These are phyloP conservation scores for Laticauda laticaudata DNA, from an alignment of 2,113 vertebrate genomes.

Conservation along the genomic window DNA sequence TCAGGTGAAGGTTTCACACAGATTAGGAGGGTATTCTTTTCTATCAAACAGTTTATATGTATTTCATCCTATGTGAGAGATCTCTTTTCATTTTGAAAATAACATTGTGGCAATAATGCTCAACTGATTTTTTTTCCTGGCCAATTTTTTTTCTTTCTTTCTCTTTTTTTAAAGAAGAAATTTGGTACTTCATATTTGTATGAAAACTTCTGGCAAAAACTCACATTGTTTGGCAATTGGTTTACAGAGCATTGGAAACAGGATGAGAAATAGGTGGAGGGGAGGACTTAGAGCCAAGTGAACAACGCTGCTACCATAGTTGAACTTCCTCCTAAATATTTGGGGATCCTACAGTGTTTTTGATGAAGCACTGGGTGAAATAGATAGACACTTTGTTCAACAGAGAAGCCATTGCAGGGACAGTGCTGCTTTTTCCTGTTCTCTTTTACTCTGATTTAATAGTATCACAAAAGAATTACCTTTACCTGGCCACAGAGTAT, in stretches of 20 bases:
- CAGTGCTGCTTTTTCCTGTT: not conserved
- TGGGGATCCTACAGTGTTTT: not conserved
- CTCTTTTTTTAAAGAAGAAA: not conserved
- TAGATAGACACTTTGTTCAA: not conserved
- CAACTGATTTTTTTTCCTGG: not conserved
- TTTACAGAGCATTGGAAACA: not conserved
- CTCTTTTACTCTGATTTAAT: not conserved
- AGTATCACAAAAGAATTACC: not conserved
- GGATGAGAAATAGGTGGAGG: not conserved
- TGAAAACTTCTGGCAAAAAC: not conserved
- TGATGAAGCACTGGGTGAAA: not conserved
- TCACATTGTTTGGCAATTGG: not conserved
- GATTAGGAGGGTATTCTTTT: not conserved
- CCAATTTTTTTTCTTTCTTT: not conserved
- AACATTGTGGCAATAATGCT: not conserved
- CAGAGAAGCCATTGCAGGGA: not conserved
- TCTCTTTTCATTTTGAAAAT: not conserved
- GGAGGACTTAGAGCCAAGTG: not conserved
- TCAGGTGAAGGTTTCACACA: not conserved
- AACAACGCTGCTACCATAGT: not conserved
- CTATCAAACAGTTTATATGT: not conserved
- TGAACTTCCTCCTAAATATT: not conserved
- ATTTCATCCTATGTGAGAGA: not conserved
- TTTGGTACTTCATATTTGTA: not conserved
- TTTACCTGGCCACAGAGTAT: not conserved